phyloP scores from a whole-genome alignment of 2,113 vertebrate species.

The Grus americana region DNA sequence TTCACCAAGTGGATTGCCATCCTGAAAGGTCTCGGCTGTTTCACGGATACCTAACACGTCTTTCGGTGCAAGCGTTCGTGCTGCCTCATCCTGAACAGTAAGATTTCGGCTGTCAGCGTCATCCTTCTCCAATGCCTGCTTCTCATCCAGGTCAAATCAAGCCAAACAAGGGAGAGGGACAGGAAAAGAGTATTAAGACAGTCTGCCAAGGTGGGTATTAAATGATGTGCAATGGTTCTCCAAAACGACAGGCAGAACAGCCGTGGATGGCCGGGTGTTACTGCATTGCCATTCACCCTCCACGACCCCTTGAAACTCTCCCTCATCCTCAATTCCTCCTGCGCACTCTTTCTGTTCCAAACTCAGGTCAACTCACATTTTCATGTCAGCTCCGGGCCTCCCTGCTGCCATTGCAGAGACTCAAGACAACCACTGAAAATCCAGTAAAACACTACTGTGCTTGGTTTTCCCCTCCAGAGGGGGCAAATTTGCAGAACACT shows the following conservation, averaged over 20 bases:
- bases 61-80: fast-evolving
- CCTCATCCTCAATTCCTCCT: neutral
- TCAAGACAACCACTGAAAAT: neutral
- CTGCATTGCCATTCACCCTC: neutral
- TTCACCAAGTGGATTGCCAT: neutral
- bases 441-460: neutral
- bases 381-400: neutral
- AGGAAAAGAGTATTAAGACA: neutral
- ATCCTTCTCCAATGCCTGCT: neutral
- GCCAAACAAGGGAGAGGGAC: neutral
- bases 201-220: neutral
- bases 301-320: neutral
- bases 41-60: neutral
- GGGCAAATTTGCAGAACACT: neutral
- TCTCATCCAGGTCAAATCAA: neutral
- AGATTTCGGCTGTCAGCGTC: neutral
- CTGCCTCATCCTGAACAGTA: neutral
- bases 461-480: neutral
- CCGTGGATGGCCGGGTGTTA: neutral
- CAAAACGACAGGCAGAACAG: neutral
- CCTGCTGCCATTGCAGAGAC: neutral
- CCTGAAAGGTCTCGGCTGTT: neutral
- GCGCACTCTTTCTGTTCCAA: neutral
- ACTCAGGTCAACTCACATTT: neutral
- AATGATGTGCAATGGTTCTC: neutral